These are phyloP conservation scores for Nothocercus nigrocapillus DNA, from an alignment of 2,113 vertebrate genomes.

Conservation along the genomic window DNA sequence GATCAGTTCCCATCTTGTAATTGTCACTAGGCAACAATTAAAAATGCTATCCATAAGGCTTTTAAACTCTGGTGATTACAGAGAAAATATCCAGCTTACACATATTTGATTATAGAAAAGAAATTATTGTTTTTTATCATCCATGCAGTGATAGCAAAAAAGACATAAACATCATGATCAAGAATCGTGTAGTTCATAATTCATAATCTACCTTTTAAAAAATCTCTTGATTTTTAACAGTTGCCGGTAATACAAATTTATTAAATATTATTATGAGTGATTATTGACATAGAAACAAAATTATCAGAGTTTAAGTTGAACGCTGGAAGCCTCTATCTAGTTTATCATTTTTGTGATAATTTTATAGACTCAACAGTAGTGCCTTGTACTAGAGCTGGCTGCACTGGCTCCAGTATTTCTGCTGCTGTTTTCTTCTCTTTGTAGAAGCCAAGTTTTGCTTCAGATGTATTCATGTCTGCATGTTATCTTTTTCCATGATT, in stretches of 20 bases:
- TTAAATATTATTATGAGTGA: neutral
- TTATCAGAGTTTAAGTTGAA: neutral
- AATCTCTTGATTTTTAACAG: neutral
- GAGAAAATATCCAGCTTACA: neutral
- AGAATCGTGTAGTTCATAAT: neutral
- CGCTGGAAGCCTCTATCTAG: neutral
- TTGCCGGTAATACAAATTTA: neutral
- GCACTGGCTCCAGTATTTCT: neutral
- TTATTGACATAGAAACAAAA: neutral
- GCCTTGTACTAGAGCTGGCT: neutral
- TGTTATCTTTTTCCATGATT: neutral
- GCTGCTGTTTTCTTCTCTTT: neutral
- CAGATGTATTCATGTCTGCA: neutral
- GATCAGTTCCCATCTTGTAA: slow-evolving; percentile 34
- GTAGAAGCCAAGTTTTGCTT: neutral
- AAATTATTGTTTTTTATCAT: neutral
- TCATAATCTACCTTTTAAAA: neutral
- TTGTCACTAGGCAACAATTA: slow-evolving; percentile 79
- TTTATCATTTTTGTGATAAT: neutral
- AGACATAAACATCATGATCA: neutral
- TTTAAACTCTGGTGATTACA: slow-evolving; percentile 57
- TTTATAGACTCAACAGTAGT: neutral
- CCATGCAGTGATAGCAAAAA: neutral
- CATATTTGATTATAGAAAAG: neutral
- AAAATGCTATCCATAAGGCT: slow-evolving; percentile 50